Evolutionary conservation across 2,113 vertebrate species (phyloP).

Genomic region (Psammodynastes pulverulentus): DNA sequence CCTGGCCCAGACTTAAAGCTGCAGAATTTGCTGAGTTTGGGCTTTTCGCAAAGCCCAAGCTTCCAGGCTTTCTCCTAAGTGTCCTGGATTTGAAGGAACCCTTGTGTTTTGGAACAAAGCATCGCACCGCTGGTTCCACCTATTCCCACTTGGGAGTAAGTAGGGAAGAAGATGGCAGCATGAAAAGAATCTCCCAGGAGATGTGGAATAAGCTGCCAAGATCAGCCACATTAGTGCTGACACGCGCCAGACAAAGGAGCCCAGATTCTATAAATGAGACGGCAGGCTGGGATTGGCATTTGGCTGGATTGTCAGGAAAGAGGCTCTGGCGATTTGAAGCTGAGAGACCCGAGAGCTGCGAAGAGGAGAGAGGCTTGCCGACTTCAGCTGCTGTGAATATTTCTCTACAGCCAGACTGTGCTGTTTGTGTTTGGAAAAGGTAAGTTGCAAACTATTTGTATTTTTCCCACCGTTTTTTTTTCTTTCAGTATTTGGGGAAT

Average conservation of each 20-base stretch:
- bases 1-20: not conserved
- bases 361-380: rapidly evolving
- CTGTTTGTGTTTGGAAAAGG: constrained; percentile 37
- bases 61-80: not conserved
- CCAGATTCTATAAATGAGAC: constrained; percentile 80
- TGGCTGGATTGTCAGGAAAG: constrained; percentile 44
- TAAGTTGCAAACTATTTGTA: constrained; percentile 42
- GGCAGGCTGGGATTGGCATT: constrained; percentile 34
- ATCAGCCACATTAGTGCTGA: constrained; percentile 69
- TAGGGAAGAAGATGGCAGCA: constrained; percentile 34
- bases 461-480: not conserved
- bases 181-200: constrained; percentile 66
- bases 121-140: not conserved
- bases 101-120: not conserved
- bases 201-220: constrained; percentile 62
- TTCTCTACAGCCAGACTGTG: not conserved
- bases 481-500: not conserved
- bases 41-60: not conserved
- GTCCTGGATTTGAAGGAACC: not conserved
- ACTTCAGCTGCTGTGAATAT: not conserved
- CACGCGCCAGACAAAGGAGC: constrained; percentile 83
- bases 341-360: not conserved
- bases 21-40: not conserved
- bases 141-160: not conserved
- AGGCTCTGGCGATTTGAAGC: constrained; percentile 14